These are phyloP conservation scores for Bufotes viridis DNA, from an alignment of 2,797 vertebrate genomes.

Conservation along the genomic window DNA sequence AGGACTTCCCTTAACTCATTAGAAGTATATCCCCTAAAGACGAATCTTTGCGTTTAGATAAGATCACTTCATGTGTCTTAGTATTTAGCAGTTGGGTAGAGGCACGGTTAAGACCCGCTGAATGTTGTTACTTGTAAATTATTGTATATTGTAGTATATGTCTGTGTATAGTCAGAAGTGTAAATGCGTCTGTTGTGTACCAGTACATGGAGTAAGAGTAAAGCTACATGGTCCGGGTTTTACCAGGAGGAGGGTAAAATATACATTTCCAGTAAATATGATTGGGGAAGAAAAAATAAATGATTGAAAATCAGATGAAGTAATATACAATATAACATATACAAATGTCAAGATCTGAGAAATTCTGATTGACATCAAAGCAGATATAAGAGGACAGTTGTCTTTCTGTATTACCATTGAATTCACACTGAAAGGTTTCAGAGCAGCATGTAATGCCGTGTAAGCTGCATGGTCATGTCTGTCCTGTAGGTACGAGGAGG, in stretches of 20 bases:
- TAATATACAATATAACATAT: neutral
- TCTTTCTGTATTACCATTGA: neutral
- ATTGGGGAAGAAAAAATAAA: neutral
- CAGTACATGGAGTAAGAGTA: neutral
- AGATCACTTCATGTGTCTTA: neutral
- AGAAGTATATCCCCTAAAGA: neutral
- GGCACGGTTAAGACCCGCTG: neutral
- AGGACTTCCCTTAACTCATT: neutral
- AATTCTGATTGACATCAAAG: neutral
- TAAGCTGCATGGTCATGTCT: neutral
- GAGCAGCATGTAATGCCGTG: no score
- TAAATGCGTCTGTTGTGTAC: neutral
- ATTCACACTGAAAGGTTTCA: neutral
- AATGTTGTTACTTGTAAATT: neutral
- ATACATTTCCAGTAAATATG: neutral
- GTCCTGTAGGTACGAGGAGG: neutral
- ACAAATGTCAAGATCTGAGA: neutral
- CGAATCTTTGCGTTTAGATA: neutral
- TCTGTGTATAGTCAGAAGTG: neutral
- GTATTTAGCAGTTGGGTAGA: neutral
- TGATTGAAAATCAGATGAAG: neutral
- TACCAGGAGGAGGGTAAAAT: neutral
- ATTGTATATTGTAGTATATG: neutral
- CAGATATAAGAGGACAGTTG: neutral
- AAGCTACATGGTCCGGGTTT: neutral